Base-by-base conservation (phyloP, 2,113 vertebrate genomes). In the Brachionichthys hirsutus region DNA sequence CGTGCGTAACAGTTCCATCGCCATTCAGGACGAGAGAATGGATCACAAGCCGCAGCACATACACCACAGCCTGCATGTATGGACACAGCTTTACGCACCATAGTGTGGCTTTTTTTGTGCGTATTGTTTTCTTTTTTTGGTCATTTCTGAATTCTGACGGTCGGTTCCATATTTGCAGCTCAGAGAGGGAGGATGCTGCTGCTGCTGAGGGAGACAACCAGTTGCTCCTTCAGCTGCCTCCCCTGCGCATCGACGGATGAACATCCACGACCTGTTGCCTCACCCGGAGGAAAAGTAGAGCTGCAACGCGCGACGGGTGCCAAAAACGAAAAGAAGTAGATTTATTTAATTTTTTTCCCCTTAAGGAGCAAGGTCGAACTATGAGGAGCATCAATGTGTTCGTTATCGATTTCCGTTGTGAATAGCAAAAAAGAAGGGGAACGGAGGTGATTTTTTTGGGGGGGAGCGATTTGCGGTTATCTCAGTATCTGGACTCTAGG, bases 201-300 rank as follows among this genome's bases (percentile, higher is more conserved):
- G 68, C 9, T 43, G 54, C 8, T 50, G 63, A 69, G 48, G 69
- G 70, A 81, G 66, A 70, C 85, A 81, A 89, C 87, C 88, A 88
- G 89, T 90, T 90, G 88, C 88, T 80, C 79, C 66, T n/a, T 69
- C 70, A 82, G 79, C 74, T 82, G 80, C 78, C 63, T 74, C 71
- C 59, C 65, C 56, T 14, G 46, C 73, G 46, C 76, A 67, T 77
- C 64, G 60, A 73, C 72, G 46, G 75, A 80, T 64, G 53, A 79
- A 60, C 75, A 70, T 65, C 70, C n/a, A 60, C 77, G 70, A 89
- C 85, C 83, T 86, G 88, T 87, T 85, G 87, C 82, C 75, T 79
- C 74, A 18, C 38, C 49, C 48, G 44, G 58, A 35, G 30, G 43
- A 69, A 75, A 73, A 83, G 77, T 82, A 40, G 12, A 60, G 67